These are phyloP conservation scores for Microplitis deprimator DNA, from an alignment of 2,888 invertebrate genomes.

Conservation along the genomic window DNA sequence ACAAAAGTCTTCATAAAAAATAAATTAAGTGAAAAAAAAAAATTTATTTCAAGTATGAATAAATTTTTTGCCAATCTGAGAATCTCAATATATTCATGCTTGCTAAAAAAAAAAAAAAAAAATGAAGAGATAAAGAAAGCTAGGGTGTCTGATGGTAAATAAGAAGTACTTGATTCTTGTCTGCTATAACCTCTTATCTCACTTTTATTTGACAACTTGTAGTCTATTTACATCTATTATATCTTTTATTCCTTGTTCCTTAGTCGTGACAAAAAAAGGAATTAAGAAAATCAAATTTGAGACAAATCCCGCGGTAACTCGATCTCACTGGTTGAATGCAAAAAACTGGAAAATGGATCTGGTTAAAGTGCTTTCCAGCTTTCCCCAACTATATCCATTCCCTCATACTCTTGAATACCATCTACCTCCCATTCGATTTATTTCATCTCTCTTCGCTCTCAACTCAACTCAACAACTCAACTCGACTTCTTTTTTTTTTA, in stretches of 20 bases:
- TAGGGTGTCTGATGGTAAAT: conserved; percentile 9
- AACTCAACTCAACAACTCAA: background rate
- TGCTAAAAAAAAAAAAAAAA: background rate
- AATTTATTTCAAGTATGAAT: background rate
- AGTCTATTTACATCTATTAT: conserved; percentile 33
- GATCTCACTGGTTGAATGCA: conserved; percentile 41
- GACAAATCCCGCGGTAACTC: conserved; percentile 47
- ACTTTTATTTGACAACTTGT: conserved; percentile 5
- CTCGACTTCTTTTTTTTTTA: conserved; percentile 21
- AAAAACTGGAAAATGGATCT: conserved; percentile 53
- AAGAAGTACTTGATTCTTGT: conserved; percentile 5
- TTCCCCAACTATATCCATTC: conserved; percentile 33
- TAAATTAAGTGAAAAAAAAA: background rate
- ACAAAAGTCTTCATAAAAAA: conserved; percentile 9
- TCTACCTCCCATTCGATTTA: conserved; percentile 3
- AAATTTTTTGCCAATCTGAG: background rate
- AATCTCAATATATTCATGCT: background rate
- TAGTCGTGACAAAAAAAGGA: conserved; percentile 4
- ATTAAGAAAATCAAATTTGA: conserved; percentile 46
- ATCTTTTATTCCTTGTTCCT: background rate
- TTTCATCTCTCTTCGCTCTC: background rate
- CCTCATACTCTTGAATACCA: conserved; percentile 24
- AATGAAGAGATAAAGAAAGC: conserved; percentile 1
- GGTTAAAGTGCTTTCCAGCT: conserved; percentile 53
- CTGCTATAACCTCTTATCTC: conserved; percentile 17